Evolutionary conservation across 2,113 vertebrate genomes (phyloP), one percentile per base, ranked within the genome.

Genomic region (Hemiscyllium ocellatum): DNA sequence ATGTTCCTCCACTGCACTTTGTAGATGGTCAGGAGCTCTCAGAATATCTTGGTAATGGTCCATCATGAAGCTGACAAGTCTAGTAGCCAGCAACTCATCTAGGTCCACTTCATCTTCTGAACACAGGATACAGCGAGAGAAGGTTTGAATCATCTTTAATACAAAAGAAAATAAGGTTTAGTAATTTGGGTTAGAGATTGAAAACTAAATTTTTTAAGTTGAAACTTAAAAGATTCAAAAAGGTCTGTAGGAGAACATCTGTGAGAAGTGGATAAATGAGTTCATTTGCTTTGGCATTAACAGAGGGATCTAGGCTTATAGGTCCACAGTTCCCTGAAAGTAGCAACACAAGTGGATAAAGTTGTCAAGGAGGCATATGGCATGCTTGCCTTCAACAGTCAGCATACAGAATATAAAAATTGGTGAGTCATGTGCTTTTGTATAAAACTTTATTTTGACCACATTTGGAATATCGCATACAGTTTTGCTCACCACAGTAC

Each of bases 41-140:
- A 98, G 96, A 96, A 98, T 98, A 22, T 98, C 97, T 95, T 98
- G 97, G 89, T 97, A 97, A 96, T 98, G 98, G 96, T 98, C 98
- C 97, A 98, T 98, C 96, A 98, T 97, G 96, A 98, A 98, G 3
- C 97, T 98, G 17, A 98, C 98, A 95, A 98, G 96, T 96, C 98
- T 98, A 96, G 98, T 97, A 96, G 98, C 98, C 96, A 98, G 97
- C 68, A 98, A 97, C 96, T 98, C 98, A 97, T 98, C 98, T 96
- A 98, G 97, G 95, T 98, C 98, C 80, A 98, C 97, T 96, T 98
- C 98, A 96, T 98, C 98, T 91, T 97, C 98, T 87, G 98, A 98
- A 96, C 98, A 97, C 90, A 98, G 97, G 96, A 98, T 98, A 96
- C 97, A 98, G 68, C 47, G 98, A n/a, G 98, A 98, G 97, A 98